A percentile compares a stretch with the other conserved stretches of the same genome.
Evolutionary conservation across 2,797 vertebrate genomes (phyloP).

Genomic region (Graptemys geographica): DNA sequence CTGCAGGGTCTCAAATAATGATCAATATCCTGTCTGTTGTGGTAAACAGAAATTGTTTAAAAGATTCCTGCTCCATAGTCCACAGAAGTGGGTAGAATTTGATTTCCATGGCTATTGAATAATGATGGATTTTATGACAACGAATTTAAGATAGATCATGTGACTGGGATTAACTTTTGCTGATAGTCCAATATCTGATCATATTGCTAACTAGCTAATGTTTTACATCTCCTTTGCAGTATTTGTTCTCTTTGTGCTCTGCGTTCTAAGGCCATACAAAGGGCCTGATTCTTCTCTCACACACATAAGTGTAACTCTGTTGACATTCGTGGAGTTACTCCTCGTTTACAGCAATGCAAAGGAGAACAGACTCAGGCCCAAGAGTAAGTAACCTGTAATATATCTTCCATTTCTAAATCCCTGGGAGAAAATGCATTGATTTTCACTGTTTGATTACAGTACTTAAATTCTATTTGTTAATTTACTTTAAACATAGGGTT

Average conservation of each 20-base stretch:
- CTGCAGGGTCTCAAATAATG: constrained; percentile 37
- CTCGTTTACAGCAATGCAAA: not conserved
- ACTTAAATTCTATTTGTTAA: not conserved
- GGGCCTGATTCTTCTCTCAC: not conserved
- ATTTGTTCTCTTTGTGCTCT: not conserved
- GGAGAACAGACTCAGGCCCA: fast-evolving
- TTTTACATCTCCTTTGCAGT: not conserved
- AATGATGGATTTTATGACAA: constrained; percentile 76
- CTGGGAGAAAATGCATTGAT: not conserved
- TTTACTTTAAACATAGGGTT: not conserved
- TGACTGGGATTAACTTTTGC: constrained; percentile 59
- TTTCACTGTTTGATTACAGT: not conserved
- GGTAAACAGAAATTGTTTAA: constrained; percentile 58
- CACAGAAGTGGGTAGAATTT: constrained; percentile 56
- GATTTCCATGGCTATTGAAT: constrained; percentile 71
- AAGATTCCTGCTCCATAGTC: constrained; percentile 48
- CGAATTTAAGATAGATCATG: constrained; percentile 55
- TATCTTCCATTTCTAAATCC: not conserved
- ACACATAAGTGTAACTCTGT: not conserved
- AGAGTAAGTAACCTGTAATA: not conserved
- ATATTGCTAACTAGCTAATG: constrained; percentile 1
- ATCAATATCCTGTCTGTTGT: constrained; percentile 44
- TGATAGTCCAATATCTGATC: constrained; percentile 61
- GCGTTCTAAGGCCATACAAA: not conserved
- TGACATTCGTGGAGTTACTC: not conserved